A percentile compares a stretch with the other conserved stretches of the same genome.
Conservation (phyloP, 2,888 invertebrate genomes). For the Napeogenes inachia region DNA sequence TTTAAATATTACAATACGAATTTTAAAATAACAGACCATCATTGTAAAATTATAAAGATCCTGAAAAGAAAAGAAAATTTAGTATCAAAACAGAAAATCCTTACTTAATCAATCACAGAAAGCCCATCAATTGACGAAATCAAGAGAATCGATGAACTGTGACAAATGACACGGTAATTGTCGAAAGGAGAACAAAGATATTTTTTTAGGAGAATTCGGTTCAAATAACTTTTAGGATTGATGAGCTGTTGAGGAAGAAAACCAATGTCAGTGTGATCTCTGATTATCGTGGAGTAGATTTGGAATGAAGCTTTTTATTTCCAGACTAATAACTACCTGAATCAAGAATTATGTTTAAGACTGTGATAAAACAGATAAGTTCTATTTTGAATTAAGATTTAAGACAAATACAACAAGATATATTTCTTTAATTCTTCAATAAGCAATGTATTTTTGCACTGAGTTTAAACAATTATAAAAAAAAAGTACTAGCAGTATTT, state of each 20-base stretch:
- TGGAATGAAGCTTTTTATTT: neutral
- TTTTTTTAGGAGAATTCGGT: slow-evolving; percentile 49
- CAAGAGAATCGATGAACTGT: slow-evolving; percentile 55
- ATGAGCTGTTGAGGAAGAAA: slow-evolving; percentile 58
- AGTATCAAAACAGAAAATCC: slow-evolving; percentile 34
- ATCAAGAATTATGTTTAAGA: too few relatives aligned
- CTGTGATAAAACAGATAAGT: too few relatives aligned
- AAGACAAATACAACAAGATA: too few relatives aligned
- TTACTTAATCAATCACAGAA: slow-evolving; percentile 68
- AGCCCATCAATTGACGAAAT: slow-evolving; percentile 53
- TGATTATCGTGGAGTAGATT: slow-evolving; percentile 42
- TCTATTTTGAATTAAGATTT: too few relatives aligned
- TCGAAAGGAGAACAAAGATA: slow-evolving; percentile 51
- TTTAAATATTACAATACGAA: too few relatives aligned
- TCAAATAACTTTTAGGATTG: slow-evolving; percentile 65
- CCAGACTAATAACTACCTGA: neutral
- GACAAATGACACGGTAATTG: slow-evolving; percentile 74
- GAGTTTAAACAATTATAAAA: too few relatives aligned
- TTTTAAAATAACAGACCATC: neutral
- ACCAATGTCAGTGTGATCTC: slow-evolving; percentile 45
- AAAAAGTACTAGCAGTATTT: too few relatives aligned
- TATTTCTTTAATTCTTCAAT: too few relatives aligned
- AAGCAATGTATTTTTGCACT: too few relatives aligned
- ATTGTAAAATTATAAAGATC: neutral
- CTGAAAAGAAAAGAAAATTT: slow-evolving; percentile 4